Base-by-base conservation (phyloP, 2,113 vertebrate species). In the Sylvilagus bachmani region DNA sequence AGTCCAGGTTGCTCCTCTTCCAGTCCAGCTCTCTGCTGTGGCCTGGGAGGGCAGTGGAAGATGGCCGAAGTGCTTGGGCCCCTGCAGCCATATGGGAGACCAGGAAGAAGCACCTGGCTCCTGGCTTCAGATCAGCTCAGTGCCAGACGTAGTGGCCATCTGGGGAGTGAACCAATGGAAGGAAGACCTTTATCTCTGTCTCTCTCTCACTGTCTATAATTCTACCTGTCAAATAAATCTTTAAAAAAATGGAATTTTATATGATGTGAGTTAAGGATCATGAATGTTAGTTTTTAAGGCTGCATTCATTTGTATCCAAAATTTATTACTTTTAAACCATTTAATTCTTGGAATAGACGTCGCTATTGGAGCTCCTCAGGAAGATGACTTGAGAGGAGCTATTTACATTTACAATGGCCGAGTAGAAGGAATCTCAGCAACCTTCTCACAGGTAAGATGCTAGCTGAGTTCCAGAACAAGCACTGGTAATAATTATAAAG, bases 391-490 rank as follows among this genome's bases (percentile, higher is more conserved):
- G 51, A 95, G 89, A 91, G 99, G 99, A 0, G 98, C 98, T 86
- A 90, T 99, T 97, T 99, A 99, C 95, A 99, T 99, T 98, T 99
- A 99, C 96, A 99, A 99, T 87, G 99, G 99, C 83, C 98, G 99
- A 91, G 90, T 96, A 86, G 98, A 98, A 25, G 99, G 99, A 27
- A 99, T 99, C 96, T 98, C 97, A 0, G 75, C 97, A 29, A 90
- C 95, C 1, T 99, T 98, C 97, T 99, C 99, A 94, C 99, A 99
- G 98, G 99, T 99, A 97, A 0, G 49, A 67, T 85, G 69, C 53
- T 38, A 3, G 10, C 84, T 14, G 89, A 0, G 82, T 64, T 38
- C 36, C 33, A 89, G 66, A 94, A 86, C 75, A 73, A 73, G 22
- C n/a, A 21, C 27, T 17, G n/a, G 3, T 91, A 6, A 17, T 71